Base-by-base conservation (phyloP, 2,888 invertebrate genomes). In the Eristalis pertinax region DNA sequence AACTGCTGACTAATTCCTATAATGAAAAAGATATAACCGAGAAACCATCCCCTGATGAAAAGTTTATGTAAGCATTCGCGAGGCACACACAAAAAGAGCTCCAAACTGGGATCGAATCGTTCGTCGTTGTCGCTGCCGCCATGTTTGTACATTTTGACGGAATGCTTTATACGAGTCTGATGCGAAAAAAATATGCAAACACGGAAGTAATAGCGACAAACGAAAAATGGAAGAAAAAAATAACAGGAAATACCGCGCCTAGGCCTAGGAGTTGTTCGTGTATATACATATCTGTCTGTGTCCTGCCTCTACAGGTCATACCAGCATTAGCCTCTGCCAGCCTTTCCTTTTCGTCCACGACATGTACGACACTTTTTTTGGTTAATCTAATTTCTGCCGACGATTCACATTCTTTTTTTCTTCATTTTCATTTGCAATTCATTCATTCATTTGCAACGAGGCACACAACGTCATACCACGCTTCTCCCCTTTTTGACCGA, bases 1-100 rank as follows among this genome's bases (percentile, higher is more conserved):
- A 74, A 60, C 41, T 84, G 87, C 87, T 87, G 87, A 87, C 72
- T 87, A 76, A 84, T 84, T 65, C 72, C 75, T 69, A 32, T 64
- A 82, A 76, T 60, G 79, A 79, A 76, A 83, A 79, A 68, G 60
- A 70, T 62, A 77, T 56, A 77, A 63, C 29, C 38, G 41, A 74
- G 65, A 64, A 76, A 50, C 73, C 63, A 43, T 32, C 38, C 65
- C 74, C 62, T 70, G 69, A 70, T 62, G 58, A 68, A 84, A 84
- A 73, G 69, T 77, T 77, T 82, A 74, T 77, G 64, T 74, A 79
- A 74, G 62, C 73, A 63, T 32, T 82, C 73, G 72, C 68, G 60
- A n/a, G 35, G 24, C n/a, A 13, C 13, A 43, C 29, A 24, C 38
- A 67, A 67, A 67, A 67, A 22, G n/a, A 11, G 22, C 41, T 24